Percentiles rank a stretch among this genome's conserved stretches.
Evolutionary conservation across 1,140 invertebrate genomes (phyloP).

Genomic region (Trissolcus basalis): DNA sequence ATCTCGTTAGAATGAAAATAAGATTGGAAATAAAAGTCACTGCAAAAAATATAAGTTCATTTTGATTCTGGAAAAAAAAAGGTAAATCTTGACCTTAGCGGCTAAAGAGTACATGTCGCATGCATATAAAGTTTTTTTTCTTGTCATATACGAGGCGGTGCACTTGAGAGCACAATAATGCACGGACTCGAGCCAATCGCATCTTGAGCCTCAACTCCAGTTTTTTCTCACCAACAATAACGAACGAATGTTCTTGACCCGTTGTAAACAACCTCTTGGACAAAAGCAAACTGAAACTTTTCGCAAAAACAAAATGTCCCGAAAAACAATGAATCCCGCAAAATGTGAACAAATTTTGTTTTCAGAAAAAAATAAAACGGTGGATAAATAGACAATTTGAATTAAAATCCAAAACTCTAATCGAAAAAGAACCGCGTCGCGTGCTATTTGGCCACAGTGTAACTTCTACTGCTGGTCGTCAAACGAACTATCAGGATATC

Average conservation of each 20-base stretch:
- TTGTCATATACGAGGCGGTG: constrained; percentile 42
- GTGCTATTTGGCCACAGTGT: constrained; percentile 27
- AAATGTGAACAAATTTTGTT: not conserved
- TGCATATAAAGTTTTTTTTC: constrained; percentile 33
- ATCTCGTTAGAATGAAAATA: no score
- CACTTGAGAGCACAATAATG: constrained; percentile 49
- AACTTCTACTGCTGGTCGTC: no score
- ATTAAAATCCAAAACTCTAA: constrained; percentile 24
- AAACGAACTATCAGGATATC: no score
- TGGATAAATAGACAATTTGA: not conserved
- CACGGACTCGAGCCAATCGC: constrained; percentile 24
- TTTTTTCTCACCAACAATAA: not conserved
- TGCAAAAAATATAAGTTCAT: not conserved
- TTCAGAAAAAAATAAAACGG: not conserved
- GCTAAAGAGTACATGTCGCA: constrained; percentile 11
- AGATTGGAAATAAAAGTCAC: no score
- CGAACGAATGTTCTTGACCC: not conserved
- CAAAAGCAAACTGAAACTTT: no score
- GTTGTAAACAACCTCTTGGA: no score
- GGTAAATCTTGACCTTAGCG: constrained; percentile 24
- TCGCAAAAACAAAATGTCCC: no score
- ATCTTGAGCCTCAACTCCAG: constrained; percentile 1
- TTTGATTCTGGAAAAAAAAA: not conserved
- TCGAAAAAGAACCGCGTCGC: not conserved
- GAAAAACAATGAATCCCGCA: not conserved